phyloP scores from a whole-genome alignment of 2,888 invertebrate genomes.

The Alloplasta piceator region DNA sequence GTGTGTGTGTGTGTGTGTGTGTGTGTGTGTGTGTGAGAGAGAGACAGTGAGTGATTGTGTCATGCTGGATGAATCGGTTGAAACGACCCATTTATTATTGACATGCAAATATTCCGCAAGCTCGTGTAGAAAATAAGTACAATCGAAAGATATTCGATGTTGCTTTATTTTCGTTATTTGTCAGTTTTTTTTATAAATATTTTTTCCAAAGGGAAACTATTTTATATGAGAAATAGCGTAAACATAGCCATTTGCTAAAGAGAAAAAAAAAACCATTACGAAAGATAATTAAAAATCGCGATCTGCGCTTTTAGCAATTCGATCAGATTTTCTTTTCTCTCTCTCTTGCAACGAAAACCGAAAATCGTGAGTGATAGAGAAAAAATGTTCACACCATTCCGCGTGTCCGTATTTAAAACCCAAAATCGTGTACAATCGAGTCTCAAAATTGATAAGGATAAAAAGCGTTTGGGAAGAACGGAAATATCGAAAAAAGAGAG shows the following conservation, averaged over 20 bases:
- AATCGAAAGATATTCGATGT: conserved; percentile 70
- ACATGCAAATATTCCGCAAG: conserved; percentile 51
- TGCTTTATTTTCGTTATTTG: conserved; percentile 71
- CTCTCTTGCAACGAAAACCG: neutral
- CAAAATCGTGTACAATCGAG: neutral
- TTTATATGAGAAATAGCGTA: neutral
- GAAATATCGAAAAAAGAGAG: conserved; percentile 6
- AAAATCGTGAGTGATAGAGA: conserved; percentile 62
- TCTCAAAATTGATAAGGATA: neutral
- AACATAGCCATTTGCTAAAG: conserved; percentile 46
- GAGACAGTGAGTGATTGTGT: conserved; percentile 75
- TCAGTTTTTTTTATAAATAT: conserved; percentile 35
- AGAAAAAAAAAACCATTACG: conserved; percentile 44
- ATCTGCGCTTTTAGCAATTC: neutral
- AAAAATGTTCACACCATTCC: conserved; percentile 66
- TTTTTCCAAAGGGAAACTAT: conserved; percentile 41
- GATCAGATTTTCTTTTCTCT: conserved; percentile 49
- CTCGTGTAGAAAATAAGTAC: conserved; percentile 59
- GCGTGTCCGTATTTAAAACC: conserved; percentile 14
- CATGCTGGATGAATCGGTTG: conserved; percentile 77
- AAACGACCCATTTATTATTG: conserved; percentile 78
- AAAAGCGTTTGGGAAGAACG: neutral
- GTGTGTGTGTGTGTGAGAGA: conserved; percentile 40
- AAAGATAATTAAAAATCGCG: conserved; percentile 58
- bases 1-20: conserved; percentile 69